Percentiles rank a stretch among this genome's conserved stretches.
Conservation (phyloP, 2,888 invertebrate species). For the Synergus laeviventris region DNA sequence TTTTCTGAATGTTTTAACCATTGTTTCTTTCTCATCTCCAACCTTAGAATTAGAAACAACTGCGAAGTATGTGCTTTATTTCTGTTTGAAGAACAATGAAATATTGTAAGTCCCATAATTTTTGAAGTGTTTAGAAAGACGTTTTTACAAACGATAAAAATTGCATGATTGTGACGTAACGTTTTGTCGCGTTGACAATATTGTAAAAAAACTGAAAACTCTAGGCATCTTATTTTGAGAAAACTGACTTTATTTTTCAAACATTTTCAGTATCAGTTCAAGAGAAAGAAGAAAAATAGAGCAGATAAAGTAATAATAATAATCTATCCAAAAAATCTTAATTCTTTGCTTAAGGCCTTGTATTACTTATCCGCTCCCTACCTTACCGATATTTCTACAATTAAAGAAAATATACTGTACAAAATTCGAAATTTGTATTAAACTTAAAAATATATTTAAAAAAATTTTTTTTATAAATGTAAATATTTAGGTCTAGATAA, state of each 20-base stretch:
- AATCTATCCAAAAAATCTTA: not conserved
- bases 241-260: slow-evolving; percentile 17
- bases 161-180: not conserved
- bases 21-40: not conserved
- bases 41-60: not conserved
- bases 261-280: slow-evolving; percentile 74
- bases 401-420: too few relatives aligned
- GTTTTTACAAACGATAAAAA: not conserved
- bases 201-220: not conserved
- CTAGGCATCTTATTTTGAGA: not conserved
- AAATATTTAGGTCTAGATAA: too few relatives aligned
- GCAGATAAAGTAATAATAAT: too few relatives aligned
- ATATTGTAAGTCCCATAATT: not conserved
- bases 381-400: too few relatives aligned
- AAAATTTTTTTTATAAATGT: too few relatives aligned
- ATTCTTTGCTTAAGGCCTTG: not conserved
- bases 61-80: not conserved
- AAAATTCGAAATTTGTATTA: too few relatives aligned
- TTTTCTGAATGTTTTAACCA: not conserved
- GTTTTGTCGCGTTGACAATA: not conserved
- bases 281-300: slow-evolving; percentile 40
- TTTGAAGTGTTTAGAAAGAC: not conserved
- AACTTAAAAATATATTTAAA: too few relatives aligned
- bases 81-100: not conserved
- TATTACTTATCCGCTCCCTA: too few relatives aligned